Evolutionary conservation across 1,140 invertebrate species (phyloP).

Genomic region (Pseudomyrmex cubaensis): DNA sequence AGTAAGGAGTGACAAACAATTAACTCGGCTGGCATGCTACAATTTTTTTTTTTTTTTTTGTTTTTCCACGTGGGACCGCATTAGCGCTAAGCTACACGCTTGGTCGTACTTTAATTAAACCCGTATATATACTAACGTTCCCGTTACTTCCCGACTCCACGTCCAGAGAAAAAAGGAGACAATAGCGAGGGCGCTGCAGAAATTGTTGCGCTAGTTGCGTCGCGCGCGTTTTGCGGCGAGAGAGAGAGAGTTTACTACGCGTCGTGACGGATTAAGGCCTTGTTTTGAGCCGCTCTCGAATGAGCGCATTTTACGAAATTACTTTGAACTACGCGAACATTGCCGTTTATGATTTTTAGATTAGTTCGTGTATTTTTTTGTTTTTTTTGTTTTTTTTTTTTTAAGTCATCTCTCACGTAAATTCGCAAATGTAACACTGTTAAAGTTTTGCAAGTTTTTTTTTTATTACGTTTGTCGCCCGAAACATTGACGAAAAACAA

Average conservation of each 20-base stretch:
- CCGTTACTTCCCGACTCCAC: slow-evolving; percentile 7
- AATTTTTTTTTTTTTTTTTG: background rate
- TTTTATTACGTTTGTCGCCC: too few species aligned
- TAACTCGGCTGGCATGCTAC: background rate
- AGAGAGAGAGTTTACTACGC: background rate
- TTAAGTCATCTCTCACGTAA: too few species aligned
- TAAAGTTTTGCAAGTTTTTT: too few species aligned
- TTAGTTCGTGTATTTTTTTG: too few species aligned
- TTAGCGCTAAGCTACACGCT: slow-evolving; percentile 61
- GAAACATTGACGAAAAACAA: too few species aligned
- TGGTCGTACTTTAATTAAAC: slow-evolving; percentile 60
- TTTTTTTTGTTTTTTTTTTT: too few species aligned
- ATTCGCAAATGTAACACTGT: background rate
- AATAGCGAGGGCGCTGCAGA: background rate
- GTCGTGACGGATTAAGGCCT: background rate
- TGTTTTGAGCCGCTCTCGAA: background rate
- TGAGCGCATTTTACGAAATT: background rate
- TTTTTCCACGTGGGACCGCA: slow-evolving; percentile 36
- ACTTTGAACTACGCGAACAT: slow-evolving; percentile 8
- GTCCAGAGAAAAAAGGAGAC: background rate
- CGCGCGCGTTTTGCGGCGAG: background rate
- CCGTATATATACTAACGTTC: background rate
- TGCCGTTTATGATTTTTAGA: background rate
- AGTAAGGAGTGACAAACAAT: slow-evolving; percentile 51
- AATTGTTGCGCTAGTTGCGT: slow-evolving; percentile 25